phyloP scores from a whole-genome alignment of 1,140 invertebrate genomes.

The Heterodera carotae region DNA sequence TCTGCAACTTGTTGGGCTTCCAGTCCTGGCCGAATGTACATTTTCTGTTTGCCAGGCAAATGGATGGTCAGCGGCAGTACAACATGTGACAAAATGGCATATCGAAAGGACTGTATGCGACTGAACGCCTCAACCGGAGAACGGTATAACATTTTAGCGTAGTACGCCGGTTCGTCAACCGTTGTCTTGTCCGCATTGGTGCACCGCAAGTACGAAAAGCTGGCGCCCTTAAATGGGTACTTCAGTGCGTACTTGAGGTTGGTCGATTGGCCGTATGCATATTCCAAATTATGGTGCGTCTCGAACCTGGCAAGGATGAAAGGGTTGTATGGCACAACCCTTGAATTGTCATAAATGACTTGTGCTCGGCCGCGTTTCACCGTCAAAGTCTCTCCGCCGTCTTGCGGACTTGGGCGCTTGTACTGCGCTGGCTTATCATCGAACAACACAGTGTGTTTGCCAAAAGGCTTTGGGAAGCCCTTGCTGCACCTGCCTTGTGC shows the following conservation, averaged over 20 bases:
- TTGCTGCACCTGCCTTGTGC: not conserved
- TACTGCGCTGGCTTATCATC: slow-evolving; percentile 6
- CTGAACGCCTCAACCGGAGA: not conserved
- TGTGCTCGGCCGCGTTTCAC: not conserved
- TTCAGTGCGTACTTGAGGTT: slow-evolving; percentile 12
- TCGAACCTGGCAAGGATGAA: not conserved
- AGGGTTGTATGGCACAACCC: slow-evolving; percentile 12
- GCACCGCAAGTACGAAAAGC: not conserved
- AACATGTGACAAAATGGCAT: not conserved
- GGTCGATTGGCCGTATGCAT: not conserved
- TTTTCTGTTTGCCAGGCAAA: slow-evolving; percentile 2
- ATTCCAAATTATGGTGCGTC: slow-evolving; percentile 18
- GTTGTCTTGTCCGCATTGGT: not conserved
- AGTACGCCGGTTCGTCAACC: slow-evolving; percentile 11
- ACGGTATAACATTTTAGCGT: not conserved
- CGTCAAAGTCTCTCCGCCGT: not conserved
- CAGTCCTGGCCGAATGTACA: not conserved
- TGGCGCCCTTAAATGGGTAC: slow-evolving; percentile 10
- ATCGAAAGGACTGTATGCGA: not conserved
- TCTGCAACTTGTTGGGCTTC: not conserved
- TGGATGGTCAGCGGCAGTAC: not conserved
- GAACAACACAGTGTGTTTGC: not conserved
- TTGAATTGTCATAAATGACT: slow-evolving; percentile 1
- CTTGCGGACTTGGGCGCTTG: not conserved
- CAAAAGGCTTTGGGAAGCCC: slow-evolving; percentile 7